Conservation (phyloP, 23 tunicate species). For the Styela clava region DNA sequence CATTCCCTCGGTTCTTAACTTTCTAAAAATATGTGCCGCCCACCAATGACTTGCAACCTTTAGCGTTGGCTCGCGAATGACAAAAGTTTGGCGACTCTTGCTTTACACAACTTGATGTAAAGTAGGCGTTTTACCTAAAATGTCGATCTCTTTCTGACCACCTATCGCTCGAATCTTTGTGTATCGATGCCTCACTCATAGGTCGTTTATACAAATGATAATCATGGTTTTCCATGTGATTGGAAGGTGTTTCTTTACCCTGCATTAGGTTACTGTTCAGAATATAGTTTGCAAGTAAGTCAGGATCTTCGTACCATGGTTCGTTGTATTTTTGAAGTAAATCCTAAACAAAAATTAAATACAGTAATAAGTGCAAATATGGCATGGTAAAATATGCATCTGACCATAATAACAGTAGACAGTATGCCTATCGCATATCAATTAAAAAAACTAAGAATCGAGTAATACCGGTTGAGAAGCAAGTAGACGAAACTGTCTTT, state of each 20-base stretch:
- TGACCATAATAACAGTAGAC: too few relatives aligned
- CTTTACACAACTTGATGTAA: too few relatives aligned
- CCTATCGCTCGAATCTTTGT: neutral
- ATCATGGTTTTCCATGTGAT: neutral
- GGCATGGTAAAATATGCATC: too few relatives aligned
- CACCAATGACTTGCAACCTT: too few relatives aligned
- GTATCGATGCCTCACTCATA: neutral
- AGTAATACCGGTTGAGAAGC: constrained; percentile 56
- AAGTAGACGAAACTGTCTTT: constrained; percentile 46
- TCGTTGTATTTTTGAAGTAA: constrained; percentile 24
- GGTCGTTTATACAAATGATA: neutral
- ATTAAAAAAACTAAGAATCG: too few relatives aligned
- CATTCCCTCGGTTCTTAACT: too few relatives aligned
- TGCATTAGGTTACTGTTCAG: constrained; percentile 29
- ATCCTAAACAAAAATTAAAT: constrained; percentile 32
- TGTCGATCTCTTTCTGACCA: neutral
- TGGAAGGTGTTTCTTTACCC: neutral
- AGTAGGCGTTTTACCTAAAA: too few relatives aligned
- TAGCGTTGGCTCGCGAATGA: too few relatives aligned
- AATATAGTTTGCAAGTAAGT: constrained; percentile 21
- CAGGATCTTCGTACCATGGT: constrained; percentile 63
- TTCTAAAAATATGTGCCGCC: too few relatives aligned
- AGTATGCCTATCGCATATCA: too few relatives aligned
- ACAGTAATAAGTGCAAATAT: too few relatives aligned
- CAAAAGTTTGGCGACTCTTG: too few relatives aligned